Base-by-base conservation (phyloP, 2,113 vertebrate genomes). In the Acrocephalus arundinaceus region DNA sequence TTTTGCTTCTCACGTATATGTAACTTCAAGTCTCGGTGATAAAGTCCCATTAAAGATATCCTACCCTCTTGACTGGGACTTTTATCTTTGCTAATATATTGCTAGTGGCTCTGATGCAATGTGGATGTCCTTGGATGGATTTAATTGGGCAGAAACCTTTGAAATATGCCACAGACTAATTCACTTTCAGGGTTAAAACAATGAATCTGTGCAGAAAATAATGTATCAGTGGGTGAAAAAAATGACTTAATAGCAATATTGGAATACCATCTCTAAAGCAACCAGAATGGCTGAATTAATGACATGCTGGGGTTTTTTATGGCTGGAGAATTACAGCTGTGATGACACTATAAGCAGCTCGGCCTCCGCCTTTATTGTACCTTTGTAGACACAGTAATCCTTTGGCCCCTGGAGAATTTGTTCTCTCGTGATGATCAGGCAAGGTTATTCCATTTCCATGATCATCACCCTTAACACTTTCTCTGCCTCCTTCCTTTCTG, bases 271-370 rank as follows among this genome's bases (percentile, higher is more conserved):
- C 90, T 97, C 94, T 94, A 89, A 96, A 97, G 91, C 94, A 97
- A 96, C 81, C 77, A 97, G 96, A 97, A 97, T 70, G 96, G 95
- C 67, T 96, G 93, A 97, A 98, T 98, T 98, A 98, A 97, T 98
- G 96, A 79, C 83, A 93, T 87, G 81, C 79, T 94, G 89, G 88
- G 89, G 89, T 97, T 97, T 97, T 97, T 97, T 97, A 97, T 87
- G 94, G 94, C 76, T 74, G 72, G 87, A 95, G 94, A 98, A 98
- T 98, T 97, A 98, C 96, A 92, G 90, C 54, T 75, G 28, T 70
- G 87, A 94, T 97, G 97, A 97, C 92, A 97, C 89, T 51, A 74
- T 49, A 59, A 79, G 74, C 55, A 72, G 77, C 90, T 90, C 79
- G 33, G 94, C 87, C 90, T 96, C 89, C 61, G 54, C 48, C 94